Evolutionary conservation across 2,888 invertebrate genomes (phyloP).

Genomic region (Macrophya annulata): DNA sequence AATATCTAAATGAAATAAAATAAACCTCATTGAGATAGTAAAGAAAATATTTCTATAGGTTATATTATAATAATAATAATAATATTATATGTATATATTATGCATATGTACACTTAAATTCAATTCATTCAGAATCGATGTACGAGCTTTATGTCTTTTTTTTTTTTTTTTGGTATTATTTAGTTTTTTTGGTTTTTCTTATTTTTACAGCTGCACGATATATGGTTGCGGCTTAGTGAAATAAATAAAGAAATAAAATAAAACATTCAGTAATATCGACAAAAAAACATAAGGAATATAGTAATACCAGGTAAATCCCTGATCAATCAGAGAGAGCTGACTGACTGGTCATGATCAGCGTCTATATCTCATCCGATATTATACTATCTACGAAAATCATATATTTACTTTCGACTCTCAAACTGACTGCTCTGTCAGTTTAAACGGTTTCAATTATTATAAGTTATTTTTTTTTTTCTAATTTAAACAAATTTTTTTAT

Average conservation of each 20-base stretch:
- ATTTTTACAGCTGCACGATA: conserved; percentile 4
- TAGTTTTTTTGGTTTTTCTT: not conserved
- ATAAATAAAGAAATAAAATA: not conserved
- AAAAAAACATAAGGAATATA: not conserved
- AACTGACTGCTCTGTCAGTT: not conserved
- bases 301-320: not conserved
- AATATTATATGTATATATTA: not conserved
- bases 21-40: not conserved
- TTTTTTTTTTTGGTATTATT: not conserved
- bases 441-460: not conserved
- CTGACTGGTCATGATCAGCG: conserved; percentile 74
- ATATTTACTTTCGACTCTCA: conserved; percentile 22
- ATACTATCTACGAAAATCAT: conserved; percentile 61
- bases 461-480: not conserved
- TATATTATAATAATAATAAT: not conserved
- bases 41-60: not conserved
- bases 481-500: not conserved
- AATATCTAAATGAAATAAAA: not conserved
- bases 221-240: not conserved
- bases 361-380: conserved; percentile 22
- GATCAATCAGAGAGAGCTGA: conserved; percentile 62
- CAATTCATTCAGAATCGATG: not conserved
- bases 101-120: not conserved
- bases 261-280: not conserved
- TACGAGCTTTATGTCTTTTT: not conserved